These are phyloP conservation scores for Takifugu bimaculatus DNA, from an alignment of 2,113 vertebrate genomes.

Conservation along the genomic window DNA sequence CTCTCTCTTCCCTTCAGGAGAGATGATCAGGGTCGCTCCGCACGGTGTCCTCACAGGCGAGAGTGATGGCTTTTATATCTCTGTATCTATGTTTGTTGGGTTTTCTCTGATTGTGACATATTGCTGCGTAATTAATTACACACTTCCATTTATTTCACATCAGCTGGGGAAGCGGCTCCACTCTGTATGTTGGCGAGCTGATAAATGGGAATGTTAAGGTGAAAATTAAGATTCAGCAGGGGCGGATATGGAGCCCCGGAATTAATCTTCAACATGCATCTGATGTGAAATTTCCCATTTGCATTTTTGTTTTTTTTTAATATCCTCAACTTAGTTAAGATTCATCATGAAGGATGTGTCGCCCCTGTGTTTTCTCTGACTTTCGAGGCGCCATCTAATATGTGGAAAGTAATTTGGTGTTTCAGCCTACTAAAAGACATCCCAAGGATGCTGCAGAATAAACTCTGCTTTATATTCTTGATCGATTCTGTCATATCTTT, in stretches of 20 bases:
- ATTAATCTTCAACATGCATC: constrained; percentile 40
- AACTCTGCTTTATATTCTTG: too few species aligned
- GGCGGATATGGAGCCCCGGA: constrained; percentile 26
- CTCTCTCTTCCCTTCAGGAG: background rate
- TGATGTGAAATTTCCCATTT: constrained; percentile 26
- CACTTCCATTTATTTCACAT: constrained; percentile 12
- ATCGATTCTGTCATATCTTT: too few species aligned
- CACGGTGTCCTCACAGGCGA: too few species aligned
- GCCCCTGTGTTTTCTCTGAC: background rate
- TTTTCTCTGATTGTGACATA: constrained; percentile 15
- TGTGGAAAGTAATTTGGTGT: constrained; percentile 10
- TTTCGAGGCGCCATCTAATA: background rate
- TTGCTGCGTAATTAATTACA: constrained; percentile 18
- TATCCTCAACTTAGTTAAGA: constrained; percentile 29
- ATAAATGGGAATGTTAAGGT: constrained; percentile 21
- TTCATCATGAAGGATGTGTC: constrained; percentile 15
- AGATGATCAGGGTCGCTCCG: too few species aligned
- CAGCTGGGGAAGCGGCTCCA: constrained; percentile 6
- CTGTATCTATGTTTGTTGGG: background rate
- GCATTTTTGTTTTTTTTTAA: constrained; percentile 36
- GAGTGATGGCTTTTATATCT: too few species aligned
- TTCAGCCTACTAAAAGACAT: background rate
- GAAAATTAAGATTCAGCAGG: constrained; percentile 49
- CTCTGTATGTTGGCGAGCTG: constrained; percentile 13
- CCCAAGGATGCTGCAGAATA: too few species aligned